A percentile compares a stretch with the other conserved stretches of the same genome.
Conservation (phyloP, 2,888 invertebrate species). For the Stegophylla sp. region DNA sequence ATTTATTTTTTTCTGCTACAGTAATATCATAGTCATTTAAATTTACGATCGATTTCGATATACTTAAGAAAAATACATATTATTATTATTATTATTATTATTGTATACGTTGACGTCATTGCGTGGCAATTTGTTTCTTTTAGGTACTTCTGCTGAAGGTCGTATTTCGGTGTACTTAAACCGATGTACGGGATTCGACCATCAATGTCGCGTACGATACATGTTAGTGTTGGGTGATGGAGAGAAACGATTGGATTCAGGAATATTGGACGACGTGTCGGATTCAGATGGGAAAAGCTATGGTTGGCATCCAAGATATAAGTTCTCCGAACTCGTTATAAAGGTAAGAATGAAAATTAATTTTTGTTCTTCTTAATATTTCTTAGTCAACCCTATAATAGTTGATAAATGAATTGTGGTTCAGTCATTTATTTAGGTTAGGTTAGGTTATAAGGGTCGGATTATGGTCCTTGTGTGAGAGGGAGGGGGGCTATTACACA, state of each 20-base stretch:
- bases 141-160: slow-evolving; percentile 64
- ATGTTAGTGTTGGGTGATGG: slow-evolving; percentile 75
- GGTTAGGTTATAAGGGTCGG: no score
- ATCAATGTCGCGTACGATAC: slow-evolving; percentile 78
- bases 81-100: no score
- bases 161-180: slow-evolving; percentile 71
- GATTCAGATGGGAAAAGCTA: slow-evolving; percentile 76
- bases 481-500: no score
- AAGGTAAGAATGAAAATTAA: slow-evolving; percentile 65
- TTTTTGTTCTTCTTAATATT: no score
- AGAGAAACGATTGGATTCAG: slow-evolving; percentile 74
- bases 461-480: no score
- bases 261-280: slow-evolving; percentile 74
- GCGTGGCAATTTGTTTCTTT: not conserved
- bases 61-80: no score
- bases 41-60: no score
- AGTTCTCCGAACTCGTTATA: slow-evolving; percentile 69
- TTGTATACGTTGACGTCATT: not conserved
- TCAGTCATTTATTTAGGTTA: no score
- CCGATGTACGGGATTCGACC: slow-evolving; percentile 81
- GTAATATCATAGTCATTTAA: no score
- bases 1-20: no score
- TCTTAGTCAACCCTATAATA: no score
- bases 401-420: no score
- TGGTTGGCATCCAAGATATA: slow-evolving; percentile 74